These are phyloP conservation scores for Mactromeris polynyma DNA, from an alignment of 2,888 invertebrate species.

Conservation along the genomic window DNA sequence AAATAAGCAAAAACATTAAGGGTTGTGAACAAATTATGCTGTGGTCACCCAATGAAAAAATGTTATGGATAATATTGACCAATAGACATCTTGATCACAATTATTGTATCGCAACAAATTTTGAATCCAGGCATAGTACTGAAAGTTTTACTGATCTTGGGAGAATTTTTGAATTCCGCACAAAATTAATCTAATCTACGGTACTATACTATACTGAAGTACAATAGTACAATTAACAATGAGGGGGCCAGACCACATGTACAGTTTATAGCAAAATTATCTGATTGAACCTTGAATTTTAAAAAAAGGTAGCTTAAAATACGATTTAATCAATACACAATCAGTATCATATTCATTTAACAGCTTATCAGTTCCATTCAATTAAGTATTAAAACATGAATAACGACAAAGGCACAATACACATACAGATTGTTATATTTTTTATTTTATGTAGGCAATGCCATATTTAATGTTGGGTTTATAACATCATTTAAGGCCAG, in stretches of 20 bases:
- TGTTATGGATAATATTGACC: too few species aligned
- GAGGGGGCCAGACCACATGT: not conserved
- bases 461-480: too few species aligned
- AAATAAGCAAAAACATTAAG: too few species aligned
- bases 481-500: too few species aligned
- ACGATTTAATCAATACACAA: not conserved
- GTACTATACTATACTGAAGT: not conserved
- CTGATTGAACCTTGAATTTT: not conserved
- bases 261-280: not conserved
- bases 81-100: too few species aligned
- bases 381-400: constrained; percentile 8
- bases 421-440: not conserved
- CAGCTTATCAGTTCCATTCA: constrained; percentile 26
- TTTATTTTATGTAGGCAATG: too few species aligned
- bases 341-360: constrained; percentile 14
- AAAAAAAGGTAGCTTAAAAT: not conserved
- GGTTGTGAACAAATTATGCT: too few species aligned
- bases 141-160: too few species aligned
- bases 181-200: not conserved
- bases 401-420: not conserved
- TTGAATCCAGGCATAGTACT: too few species aligned
- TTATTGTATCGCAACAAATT: too few species aligned
- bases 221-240: not conserved
- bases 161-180: not conserved
- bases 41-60: too few species aligned